Evolutionary conservation across 2,888 invertebrate species (phyloP).

Genomic region (Drosophila bunnanda): DNA sequence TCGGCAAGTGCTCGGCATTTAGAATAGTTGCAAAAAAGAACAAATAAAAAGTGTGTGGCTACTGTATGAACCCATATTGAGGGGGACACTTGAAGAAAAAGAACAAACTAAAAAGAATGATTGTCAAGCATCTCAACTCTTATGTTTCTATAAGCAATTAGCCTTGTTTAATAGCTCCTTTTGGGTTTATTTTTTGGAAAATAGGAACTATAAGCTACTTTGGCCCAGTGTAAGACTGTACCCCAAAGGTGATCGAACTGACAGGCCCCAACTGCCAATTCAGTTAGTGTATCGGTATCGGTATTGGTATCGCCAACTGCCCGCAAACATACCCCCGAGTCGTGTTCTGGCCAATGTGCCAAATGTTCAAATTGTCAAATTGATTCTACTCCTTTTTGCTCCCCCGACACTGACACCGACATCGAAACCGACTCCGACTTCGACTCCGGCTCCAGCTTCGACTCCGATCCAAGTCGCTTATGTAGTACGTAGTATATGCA

Average conservation of each 20-base stretch:
- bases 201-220: background rate
- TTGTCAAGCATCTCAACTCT: background rate
- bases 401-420: conserved; percentile 33
- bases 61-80: conserved; percentile 30
- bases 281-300: conserved; percentile 28
- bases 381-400: conserved; percentile 56
- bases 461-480: conserved; percentile 15
- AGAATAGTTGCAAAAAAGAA: conserved; percentile 60
- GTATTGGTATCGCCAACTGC: conserved; percentile 12
- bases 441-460: background rate
- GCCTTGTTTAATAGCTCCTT: background rate
- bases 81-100: conserved; percentile 3
- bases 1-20: conserved; percentile 60
- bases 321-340: conserved; percentile 48
- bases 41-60: conserved; percentile 12
- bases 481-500: conserved; percentile 10
- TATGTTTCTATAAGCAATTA: background rate
- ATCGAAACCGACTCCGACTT: conserved; percentile 23
- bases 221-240: background rate
- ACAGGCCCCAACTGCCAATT: conserved; percentile 17
- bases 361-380: conserved; percentile 72
- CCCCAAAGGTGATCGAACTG: conserved; percentile 43
- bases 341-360: conserved; percentile 67
- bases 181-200: background rate
- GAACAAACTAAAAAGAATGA: background rate